These are phyloP conservation scores for Diaphora mendica DNA, from an alignment of 2,888 invertebrate genomes.

Conservation along the genomic window DNA sequence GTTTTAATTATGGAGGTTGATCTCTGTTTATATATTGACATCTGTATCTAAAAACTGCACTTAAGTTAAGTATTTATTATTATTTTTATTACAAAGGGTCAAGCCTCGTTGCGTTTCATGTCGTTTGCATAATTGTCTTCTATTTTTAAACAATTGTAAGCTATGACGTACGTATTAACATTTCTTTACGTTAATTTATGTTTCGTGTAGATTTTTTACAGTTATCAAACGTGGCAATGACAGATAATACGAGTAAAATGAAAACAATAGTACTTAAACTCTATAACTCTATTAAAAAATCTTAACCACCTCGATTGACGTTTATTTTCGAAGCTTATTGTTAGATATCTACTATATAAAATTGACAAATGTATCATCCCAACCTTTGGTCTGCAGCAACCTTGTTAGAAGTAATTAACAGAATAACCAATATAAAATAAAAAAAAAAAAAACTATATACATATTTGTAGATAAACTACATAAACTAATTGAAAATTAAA, in stretches of 20 bases:
- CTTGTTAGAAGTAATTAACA: background rate
- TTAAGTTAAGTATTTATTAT: background rate
- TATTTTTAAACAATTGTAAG: background rate
- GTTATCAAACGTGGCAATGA: background rate
- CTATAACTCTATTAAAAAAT: too few relatives aligned
- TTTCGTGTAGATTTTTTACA: background rate
- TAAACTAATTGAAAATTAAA: too few relatives aligned
- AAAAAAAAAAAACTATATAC: too few relatives aligned
- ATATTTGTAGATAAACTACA: too few relatives aligned
- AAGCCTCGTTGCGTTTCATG: background rate
- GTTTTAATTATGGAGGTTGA: background rate
- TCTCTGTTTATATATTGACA: background rate
- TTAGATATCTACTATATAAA: background rate
- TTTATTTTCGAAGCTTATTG: background rate
- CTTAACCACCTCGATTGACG: too few relatives aligned
- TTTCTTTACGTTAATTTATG: background rate
- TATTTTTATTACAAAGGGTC: background rate
- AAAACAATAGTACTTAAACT: too few relatives aligned
- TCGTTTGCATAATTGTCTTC: background rate
- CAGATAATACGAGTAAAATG: background rate
- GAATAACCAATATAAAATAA: too few relatives aligned
- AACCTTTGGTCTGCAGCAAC: background rate
- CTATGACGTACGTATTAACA: background rate
- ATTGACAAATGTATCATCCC: too few relatives aligned
- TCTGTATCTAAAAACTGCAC: background rate